Percentiles rank a stretch among this genome's conserved stretches.
phyloP scores from a whole-genome alignment of 2,888 invertebrate species.

The Kryphioiulus occultus region DNA sequence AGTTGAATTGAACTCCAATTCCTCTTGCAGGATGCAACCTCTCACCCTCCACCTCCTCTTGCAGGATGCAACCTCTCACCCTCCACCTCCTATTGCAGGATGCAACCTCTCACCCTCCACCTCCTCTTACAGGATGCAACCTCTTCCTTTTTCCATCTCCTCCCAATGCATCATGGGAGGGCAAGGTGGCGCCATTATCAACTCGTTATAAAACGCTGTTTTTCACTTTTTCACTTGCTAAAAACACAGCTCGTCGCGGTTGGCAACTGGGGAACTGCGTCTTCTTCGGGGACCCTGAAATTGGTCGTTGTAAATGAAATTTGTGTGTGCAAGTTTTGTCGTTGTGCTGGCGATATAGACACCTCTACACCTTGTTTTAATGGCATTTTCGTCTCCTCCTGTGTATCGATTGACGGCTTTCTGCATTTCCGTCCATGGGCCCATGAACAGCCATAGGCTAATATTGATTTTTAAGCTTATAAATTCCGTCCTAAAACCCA shows the following conservation, averaged over 20 bases:
- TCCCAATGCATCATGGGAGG: too few species aligned
- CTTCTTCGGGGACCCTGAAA: not conserved
- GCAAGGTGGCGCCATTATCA: too few species aligned
- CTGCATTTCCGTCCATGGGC: not conserved
- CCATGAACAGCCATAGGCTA: not conserved
- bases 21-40: too few species aligned
- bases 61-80: too few species aligned
- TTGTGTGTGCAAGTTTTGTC: not conserved
- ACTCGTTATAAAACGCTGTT: not conserved
- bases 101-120: too few species aligned
- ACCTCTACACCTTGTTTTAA: not conserved
- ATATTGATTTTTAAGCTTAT: slow-evolving; percentile 23
- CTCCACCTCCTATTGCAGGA: too few species aligned
- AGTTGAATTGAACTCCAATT: too few species aligned
- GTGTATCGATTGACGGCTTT: not conserved
- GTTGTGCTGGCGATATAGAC: not conserved
- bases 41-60: too few species aligned
- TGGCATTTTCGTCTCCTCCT: not conserved
- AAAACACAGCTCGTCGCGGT: not conserved
- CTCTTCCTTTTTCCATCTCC: too few species aligned
- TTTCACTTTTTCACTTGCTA: not conserved
- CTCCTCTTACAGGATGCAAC: too few species aligned
- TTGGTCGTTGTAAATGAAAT: not conserved
- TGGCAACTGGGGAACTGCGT: not conserved
- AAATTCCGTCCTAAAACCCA: slow-evolving; percentile 17